phyloP scores from a whole-genome alignment of 2,797 vertebrate genomes.

The Pitangus sulphuratus region DNA sequence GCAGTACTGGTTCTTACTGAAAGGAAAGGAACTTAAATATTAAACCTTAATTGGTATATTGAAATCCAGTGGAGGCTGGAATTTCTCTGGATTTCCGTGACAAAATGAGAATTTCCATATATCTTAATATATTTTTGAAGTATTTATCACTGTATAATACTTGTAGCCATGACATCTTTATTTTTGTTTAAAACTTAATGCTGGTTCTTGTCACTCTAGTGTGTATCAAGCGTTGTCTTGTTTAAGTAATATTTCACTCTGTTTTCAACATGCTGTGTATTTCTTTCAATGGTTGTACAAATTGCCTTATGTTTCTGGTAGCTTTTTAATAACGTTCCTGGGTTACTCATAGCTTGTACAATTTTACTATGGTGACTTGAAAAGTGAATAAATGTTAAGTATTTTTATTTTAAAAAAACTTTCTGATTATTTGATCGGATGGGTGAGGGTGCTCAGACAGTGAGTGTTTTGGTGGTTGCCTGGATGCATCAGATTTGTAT shows the following conservation, averaged over 20 bases:
- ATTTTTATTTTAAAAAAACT: slow-evolving; percentile 70
- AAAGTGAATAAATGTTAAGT: slow-evolving; percentile 70
- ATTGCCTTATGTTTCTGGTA: slow-evolving; percentile 62
- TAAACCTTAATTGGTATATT: slow-evolving; percentile 71
- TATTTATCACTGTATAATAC: slow-evolving; percentile 79
- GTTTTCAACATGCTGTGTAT: slow-evolving; percentile 67
- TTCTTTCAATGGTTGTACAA: slow-evolving; percentile 65
- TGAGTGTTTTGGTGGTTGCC: background rate
- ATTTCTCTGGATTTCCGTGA: slow-evolving; percentile 74
- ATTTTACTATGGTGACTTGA: slow-evolving; percentile 61
- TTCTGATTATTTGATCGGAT: background rate
- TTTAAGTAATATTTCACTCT: slow-evolving; percentile 62
- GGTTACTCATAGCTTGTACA: slow-evolving; percentile 63
- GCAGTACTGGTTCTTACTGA: slow-evolving; percentile 66
- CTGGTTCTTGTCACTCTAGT: slow-evolving; percentile 56
- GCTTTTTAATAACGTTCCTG: slow-evolving; percentile 51
- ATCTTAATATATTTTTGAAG: slow-evolving; percentile 79
- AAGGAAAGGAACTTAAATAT: slow-evolving; percentile 65
- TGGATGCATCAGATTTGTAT: background rate
- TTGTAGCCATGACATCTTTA: slow-evolving; percentile 75
- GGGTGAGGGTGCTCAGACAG: background rate
- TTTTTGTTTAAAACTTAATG: slow-evolving; percentile 71
- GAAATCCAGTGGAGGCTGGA: slow-evolving; percentile 75
- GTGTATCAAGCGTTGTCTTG: slow-evolving; percentile 42
- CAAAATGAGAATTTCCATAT: slow-evolving; percentile 71